A percentile compares a stretch with the other conserved stretches of the same genome.
Conservation (phyloP, 2,888 invertebrate species). For the Myopa tessellatipennis region DNA sequence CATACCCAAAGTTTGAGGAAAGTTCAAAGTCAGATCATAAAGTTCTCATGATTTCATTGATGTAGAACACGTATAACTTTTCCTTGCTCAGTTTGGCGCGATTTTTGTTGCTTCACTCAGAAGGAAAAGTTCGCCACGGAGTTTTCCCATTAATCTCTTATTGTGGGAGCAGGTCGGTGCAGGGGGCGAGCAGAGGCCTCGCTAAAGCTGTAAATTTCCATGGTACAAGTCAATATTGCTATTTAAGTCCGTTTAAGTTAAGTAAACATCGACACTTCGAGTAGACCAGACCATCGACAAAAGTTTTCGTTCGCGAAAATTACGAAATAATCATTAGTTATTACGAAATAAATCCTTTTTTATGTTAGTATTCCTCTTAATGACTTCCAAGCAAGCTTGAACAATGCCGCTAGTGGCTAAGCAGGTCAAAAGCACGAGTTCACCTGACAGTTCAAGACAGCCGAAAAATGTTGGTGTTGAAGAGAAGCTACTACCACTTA, state of each 20-base stretch:
- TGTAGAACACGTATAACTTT: background rate
- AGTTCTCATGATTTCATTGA: constrained; percentile 11
- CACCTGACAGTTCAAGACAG: too few relatives aligned
- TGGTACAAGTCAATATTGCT: background rate
- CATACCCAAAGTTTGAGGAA: background rate
- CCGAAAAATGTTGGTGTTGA: too few relatives aligned
- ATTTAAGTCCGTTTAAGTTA: constrained; percentile 13
- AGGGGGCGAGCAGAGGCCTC: background rate
- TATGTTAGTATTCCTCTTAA: too few relatives aligned
- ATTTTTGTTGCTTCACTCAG: background rate
- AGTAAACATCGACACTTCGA: background rate
- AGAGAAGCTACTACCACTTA: too few relatives aligned
- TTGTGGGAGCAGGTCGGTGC: constrained; percentile 3
- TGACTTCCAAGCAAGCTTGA: too few relatives aligned
- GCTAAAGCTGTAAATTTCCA: background rate
- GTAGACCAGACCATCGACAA: too few relatives aligned
- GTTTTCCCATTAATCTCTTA: constrained; percentile 31
- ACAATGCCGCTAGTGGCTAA: too few relatives aligned
- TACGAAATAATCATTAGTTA: too few relatives aligned
- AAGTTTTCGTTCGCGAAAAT: too few relatives aligned
- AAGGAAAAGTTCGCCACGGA: constrained; percentile 10
- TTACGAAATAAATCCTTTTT: too few relatives aligned
- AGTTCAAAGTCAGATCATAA: constrained; percentile 5
- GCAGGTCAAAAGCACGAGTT: too few relatives aligned
- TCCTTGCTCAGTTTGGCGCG: background rate